These are phyloP conservation scores for Pseudomyrmex dendroicus DNA, from an alignment of 1,140 invertebrate species.

Conservation along the genomic window DNA sequence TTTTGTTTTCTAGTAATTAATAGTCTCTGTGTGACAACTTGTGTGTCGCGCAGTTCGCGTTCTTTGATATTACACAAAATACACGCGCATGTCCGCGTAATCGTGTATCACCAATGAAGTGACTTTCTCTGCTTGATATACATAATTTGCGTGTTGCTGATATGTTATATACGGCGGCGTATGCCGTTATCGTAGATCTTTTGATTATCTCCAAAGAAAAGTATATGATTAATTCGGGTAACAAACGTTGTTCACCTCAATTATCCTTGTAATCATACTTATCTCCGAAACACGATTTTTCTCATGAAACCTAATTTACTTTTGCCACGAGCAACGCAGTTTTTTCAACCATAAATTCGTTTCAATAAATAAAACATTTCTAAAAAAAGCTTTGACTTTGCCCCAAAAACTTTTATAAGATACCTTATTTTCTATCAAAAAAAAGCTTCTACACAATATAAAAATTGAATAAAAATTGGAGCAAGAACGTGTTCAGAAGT, in stretches of 20 bases:
- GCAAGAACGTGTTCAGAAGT: neutral
- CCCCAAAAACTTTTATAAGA: too few species aligned
- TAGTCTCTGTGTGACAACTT: neutral
- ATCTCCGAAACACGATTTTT: constrained; percentile 20
- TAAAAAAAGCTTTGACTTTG: too few species aligned
- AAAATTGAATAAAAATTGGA: too few species aligned
- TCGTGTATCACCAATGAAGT: constrained; percentile 21
- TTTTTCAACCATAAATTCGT: constrained; percentile 18
- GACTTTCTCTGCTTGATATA: constrained; percentile 36
- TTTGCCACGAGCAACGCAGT: constrained; percentile 10
- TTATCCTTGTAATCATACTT: constrained; percentile 30
- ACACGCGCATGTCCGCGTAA: constrained; percentile 35
- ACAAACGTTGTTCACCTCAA: constrained; percentile 35
- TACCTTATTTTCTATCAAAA: too few species aligned
- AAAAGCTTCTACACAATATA: too few species aligned
- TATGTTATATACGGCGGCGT: neutral
- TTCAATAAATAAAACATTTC: neutral
- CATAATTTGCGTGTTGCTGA: constrained; percentile 37
- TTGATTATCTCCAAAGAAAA: constrained; percentile 43
- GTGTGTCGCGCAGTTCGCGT: neutral
- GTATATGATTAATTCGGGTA: constrained; percentile 43
- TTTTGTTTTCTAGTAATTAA: constrained; percentile 25
- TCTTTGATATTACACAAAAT: constrained; percentile 42
- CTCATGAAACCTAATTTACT: constrained; percentile 15
- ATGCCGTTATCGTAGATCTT: constrained; percentile 40